These are phyloP conservation scores for Ricordea florida DNA, from an alignment of 92 coral and sea anemone species.

Conservation along the genomic window DNA sequence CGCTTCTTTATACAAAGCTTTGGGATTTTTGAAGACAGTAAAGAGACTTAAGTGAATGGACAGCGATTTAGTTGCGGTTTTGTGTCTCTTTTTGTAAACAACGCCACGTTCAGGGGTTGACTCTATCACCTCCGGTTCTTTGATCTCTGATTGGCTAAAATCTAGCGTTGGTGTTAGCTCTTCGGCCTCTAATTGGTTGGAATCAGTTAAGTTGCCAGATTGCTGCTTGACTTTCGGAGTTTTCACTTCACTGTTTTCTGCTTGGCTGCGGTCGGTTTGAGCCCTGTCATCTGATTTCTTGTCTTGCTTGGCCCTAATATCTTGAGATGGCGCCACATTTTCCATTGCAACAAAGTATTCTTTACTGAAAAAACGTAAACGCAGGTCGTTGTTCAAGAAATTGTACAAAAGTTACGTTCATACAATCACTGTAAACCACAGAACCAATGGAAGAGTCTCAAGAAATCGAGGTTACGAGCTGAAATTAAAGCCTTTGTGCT, in stretches of 20 bases:
- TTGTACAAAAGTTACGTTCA: too few relatives aligned
- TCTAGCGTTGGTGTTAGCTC: background rate
- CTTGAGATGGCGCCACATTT: slow-evolving; percentile 76
- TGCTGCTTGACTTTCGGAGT: background rate
- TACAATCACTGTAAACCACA: too few relatives aligned
- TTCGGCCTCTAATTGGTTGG: background rate
- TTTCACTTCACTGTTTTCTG: slow-evolving; percentile 2
- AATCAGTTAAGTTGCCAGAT: background rate
- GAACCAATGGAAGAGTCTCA: too few relatives aligned
- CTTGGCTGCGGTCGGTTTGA: background rate
- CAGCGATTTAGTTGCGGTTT: slow-evolving; percentile 79
- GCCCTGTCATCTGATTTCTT: background rate
- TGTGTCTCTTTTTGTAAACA: slow-evolving; percentile 51
- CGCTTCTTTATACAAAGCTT: slow-evolving; percentile 77
- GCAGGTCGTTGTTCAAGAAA: background rate
- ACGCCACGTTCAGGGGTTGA: slow-evolving; percentile 3
- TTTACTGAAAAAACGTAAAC: slow-evolving; percentile 39
- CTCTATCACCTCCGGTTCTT: background rate
- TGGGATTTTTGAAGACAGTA: slow-evolving; percentile 81
- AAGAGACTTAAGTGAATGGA: slow-evolving; percentile 75
- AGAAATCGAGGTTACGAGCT: too few relatives aligned
- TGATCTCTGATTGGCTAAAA: background rate
- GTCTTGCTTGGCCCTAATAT: slow-evolving; percentile 47
- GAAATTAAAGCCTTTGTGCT: too few relatives aligned
- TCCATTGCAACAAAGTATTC: slow-evolving; percentile 74